Base-by-base conservation (phyloP, 1,140 invertebrate genomes). In the Lepidotrigona ventralis region DNA sequence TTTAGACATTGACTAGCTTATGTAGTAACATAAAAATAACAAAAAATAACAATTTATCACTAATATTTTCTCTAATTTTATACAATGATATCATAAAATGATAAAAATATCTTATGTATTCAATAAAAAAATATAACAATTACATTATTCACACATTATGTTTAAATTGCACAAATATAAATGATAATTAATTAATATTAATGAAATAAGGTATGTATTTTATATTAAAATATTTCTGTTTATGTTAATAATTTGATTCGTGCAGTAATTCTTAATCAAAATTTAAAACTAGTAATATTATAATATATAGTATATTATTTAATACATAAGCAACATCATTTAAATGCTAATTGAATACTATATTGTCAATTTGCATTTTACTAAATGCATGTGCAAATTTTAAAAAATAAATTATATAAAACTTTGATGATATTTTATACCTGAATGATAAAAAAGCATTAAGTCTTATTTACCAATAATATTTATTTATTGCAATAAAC, bases 401-500 rank as follows among this genome's bases (percentile, higher is more conserved):
- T 79, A 29, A 21, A 2, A 79, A 70, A 71, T 70, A 71, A 79
- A 71, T 79, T 78, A 83, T 29, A 14, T n/a, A 60, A 23, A 60
- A n/a, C 23, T 17, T 77, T 33, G 54, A 54, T 23, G 68, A 11
- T n/a, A 33, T 46, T 68, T 73, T 77, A 79, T 84, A 51, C 84
- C n/a, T 72, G 23, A n/a, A 15, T 77, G 29, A 58, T 56, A 58
- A 68, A 17, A 87, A 72, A 72, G 71, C 8, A 66, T 26, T 26
- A 26, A 87, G 54, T 58, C 85, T 80, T 80, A 75, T 77, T 75
- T 64, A 75, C 58, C 29, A 66, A 17, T 15, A 33, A 46, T 46
- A 68, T 76, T 68, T 33, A 54, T 69, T 90, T 94, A 95, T 78
- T 95, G 94, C 79, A 97, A 83, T 56, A 91, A 91, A 92, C 96